These are phyloP conservation scores for Strigamia transsilvanica DNA, from an alignment of 2,888 invertebrate species.

Conservation along the genomic window DNA sequence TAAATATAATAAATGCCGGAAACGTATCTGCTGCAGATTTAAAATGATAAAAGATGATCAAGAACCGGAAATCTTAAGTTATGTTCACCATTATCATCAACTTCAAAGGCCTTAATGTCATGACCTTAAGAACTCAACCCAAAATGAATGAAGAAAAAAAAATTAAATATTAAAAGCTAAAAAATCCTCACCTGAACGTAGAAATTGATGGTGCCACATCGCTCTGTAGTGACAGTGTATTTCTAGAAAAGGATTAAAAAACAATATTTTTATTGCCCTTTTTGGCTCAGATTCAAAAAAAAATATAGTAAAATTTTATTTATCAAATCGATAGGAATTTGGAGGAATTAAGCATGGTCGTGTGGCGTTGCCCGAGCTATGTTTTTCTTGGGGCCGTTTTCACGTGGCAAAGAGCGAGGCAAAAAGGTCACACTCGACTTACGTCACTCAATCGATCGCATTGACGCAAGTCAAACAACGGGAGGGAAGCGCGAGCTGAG, in stretches of 20 bases:
- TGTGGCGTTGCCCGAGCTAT: background rate
- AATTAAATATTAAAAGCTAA: background rate
- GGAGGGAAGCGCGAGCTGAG: background rate
- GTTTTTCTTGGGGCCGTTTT: conserved; percentile 9
- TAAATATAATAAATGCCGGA: too few species aligned
- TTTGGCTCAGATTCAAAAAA: background rate
- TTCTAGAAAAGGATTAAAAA: conserved; percentile 69
- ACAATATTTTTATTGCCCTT: conserved; percentile 58
- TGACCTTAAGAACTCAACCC: background rate
- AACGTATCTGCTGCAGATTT: too few species aligned
- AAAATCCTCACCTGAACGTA: conserved; percentile 75
- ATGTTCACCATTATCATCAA: background rate
- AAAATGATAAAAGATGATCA: background rate
- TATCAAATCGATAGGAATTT: conserved; percentile 17
- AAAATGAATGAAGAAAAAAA: conserved; percentile 3
- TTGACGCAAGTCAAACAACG: conserved; percentile 29
- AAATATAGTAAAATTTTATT: background rate
- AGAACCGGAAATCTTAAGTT: background rate
- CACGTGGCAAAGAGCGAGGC: conserved; percentile 3
- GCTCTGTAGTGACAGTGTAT: conserved; percentile 77
- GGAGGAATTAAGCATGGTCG: background rate
- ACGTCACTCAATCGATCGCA: conserved; percentile 18
- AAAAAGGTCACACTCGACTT: conserved; percentile 34
- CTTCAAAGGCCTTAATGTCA: background rate
- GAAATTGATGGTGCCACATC: conserved; percentile 78